These are phyloP conservation scores for Venustaconcha ellipsiformis DNA, from an alignment of 1,140 invertebrate genomes.

Conservation along the genomic window DNA sequence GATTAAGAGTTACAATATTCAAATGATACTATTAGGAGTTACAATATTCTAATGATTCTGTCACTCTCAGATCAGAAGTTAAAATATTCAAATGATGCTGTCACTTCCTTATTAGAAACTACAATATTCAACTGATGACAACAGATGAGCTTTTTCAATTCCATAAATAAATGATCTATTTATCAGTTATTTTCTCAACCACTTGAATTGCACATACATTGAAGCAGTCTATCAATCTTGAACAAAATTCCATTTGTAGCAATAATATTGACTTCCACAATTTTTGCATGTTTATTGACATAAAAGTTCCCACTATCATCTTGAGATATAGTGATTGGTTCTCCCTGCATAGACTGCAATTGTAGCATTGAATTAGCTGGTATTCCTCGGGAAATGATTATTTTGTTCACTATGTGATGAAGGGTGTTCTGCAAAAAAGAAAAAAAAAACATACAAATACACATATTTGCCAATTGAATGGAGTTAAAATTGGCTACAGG, in stretches of 20 bases:
- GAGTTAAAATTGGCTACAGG: no score
- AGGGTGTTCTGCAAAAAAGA: slow-evolving; percentile 12
- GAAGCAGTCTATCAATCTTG: slow-evolving; percentile 16
- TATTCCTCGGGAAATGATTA: slow-evolving; percentile 12
- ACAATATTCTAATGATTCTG: no score
- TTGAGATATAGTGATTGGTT: slow-evolving; percentile 5
- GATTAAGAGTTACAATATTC: no score
- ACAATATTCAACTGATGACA: no score
- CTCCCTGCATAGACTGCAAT: slow-evolving; percentile 15
- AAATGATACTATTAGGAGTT: no score
- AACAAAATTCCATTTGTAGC: slow-evolving; percentile 29
- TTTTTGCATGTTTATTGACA: slow-evolving; percentile 20
- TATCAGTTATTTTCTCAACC: slow-evolving; percentile 3
- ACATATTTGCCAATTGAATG: no score
- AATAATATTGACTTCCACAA: slow-evolving; percentile 10
- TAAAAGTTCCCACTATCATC: slow-evolving; percentile 9
- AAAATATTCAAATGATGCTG: no score
- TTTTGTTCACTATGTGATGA: slow-evolving; percentile 19
- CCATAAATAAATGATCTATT: not conserved
- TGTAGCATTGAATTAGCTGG: slow-evolving; percentile 8
- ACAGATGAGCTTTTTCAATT: no score
- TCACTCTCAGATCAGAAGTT: no score
- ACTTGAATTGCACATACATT: slow-evolving; percentile 26
- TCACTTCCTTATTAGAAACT: no score
- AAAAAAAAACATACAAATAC: not conserved